Percentiles rank a stretch among this genome's conserved stretches.
These are phyloP conservation scores for Neolamprologus fasciatus DNA, from an alignment of 2,113 vertebrate species.

Conservation along the genomic window DNA sequence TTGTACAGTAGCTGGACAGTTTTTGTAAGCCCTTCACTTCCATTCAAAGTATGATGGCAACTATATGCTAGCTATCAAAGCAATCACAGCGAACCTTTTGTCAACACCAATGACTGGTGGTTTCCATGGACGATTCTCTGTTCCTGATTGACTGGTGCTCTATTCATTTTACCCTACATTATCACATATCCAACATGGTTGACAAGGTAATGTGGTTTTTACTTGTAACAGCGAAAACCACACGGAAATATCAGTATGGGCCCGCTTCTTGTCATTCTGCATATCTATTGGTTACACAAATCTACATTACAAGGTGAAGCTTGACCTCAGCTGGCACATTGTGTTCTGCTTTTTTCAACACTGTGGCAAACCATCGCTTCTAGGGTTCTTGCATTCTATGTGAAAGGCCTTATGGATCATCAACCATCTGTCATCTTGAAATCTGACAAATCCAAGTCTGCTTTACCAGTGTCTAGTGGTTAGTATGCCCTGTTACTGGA, in stretches of 20 bases:
- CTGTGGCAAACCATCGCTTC: neutral
- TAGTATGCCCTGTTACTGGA: neutral
- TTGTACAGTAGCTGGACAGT: neutral
- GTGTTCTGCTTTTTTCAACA: neutral
- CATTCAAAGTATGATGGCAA: neutral
- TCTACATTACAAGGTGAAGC: neutral
- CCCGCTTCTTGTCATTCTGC: neutral
- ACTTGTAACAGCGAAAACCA: neutral
- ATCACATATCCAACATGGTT: neutral
- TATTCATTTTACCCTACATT: neutral
- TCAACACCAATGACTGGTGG: neutral
- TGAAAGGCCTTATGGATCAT: neutral
- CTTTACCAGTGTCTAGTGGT: neutral
- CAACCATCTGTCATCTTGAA: neutral
- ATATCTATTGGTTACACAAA: neutral
- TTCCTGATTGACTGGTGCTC: neutral
- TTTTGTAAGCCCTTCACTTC: neutral
- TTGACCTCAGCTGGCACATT: neutral
- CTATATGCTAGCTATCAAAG: neutral
- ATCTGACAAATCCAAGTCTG: neutral
- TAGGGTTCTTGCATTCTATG: neutral
- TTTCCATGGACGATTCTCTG: neutral
- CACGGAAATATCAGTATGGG: neutral
- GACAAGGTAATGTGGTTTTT: neutral
- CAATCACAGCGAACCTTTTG: neutral